phyloP scores from a whole-genome alignment of 2,113 vertebrate genomes.

The Hemicordylus capensis region DNA sequence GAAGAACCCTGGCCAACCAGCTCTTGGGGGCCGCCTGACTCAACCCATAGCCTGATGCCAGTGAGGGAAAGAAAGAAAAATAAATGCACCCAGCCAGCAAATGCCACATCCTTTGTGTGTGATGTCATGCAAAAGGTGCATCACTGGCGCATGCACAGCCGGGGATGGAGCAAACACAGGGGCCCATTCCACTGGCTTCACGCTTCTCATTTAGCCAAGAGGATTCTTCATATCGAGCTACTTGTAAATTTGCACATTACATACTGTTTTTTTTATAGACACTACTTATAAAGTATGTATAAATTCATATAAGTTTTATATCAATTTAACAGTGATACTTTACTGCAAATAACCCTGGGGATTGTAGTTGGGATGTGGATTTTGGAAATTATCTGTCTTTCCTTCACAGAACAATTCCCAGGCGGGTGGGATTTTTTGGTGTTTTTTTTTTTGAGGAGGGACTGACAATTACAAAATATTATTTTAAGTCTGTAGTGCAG shows the following conservation, averaged over 20 bases:
- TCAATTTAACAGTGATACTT: not conserved
- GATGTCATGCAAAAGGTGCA: too few relatives aligned
- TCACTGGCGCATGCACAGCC: too few relatives aligned
- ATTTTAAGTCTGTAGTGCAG: not conserved
- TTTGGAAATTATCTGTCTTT: not conserved
- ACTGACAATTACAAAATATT: not conserved
- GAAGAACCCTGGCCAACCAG: too few relatives aligned
- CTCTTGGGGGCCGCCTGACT: too few relatives aligned
- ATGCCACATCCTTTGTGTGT: too few relatives aligned
- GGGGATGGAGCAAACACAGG: too few relatives aligned
- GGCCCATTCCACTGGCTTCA: too few relatives aligned
- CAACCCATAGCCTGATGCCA: too few relatives aligned
- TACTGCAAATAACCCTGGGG: not conserved
- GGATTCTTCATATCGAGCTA: not conserved
- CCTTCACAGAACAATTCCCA: not conserved
- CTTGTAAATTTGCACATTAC: not conserved
- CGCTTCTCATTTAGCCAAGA: not conserved
- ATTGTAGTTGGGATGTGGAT: not conserved
- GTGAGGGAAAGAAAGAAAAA: too few relatives aligned
- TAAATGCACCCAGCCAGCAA: too few relatives aligned
- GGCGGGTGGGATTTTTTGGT: too few relatives aligned
- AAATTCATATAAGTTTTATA: not conserved
- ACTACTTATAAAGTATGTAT: not conserved
- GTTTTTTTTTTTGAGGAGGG: not conserved
- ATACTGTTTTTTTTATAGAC: not conserved